These are phyloP conservation scores for Triplophysa rosa DNA, from an alignment of 2,113 vertebrate species.

Conservation along the genomic window DNA sequence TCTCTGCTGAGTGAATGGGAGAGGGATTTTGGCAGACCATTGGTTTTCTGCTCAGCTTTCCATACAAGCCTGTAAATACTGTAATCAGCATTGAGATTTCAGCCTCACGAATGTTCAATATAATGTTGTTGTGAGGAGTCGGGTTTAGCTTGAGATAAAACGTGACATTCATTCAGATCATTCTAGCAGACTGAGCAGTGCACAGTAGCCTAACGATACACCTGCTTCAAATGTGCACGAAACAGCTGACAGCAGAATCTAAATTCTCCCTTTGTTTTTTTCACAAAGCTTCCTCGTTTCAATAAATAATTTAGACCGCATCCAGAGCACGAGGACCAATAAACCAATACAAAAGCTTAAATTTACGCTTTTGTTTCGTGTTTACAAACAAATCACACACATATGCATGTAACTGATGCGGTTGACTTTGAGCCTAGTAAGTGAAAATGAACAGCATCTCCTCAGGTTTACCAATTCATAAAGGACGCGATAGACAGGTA, in stretches of 20 bases:
- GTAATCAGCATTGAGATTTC: conserved; percentile 24
- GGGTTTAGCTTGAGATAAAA: conserved; percentile 8
- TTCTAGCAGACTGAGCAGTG: neutral
- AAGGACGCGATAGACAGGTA: conserved; percentile 12
- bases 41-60: conserved; percentile 27
- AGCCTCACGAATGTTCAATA: neutral
- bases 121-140: conserved; percentile 24
- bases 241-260: conserved; percentile 3
- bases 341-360: neutral
- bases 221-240: conserved; percentile 28
- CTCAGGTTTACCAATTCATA: conserved; percentile 53
- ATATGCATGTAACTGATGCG: neutral
- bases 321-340: conserved; percentile 14
- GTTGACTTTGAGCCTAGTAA: conserved; percentile 7
- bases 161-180: conserved; percentile 28
- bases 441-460: conserved; percentile 45
- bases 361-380: neutral
- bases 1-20: neutral
- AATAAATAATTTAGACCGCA: conserved; percentile 72
- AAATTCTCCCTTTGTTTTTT: conserved; percentile 58
- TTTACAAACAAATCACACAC: neutral
- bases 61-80: conserved; percentile 12
- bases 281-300: conserved; percentile 52
- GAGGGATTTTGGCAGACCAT: conserved; percentile 21
- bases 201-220: neutral